Evolutionary conservation across 2,888 invertebrate genomes (phyloP), one percentile per base, ranked within the genome.

Genomic region (Idaea straminata): DNA sequence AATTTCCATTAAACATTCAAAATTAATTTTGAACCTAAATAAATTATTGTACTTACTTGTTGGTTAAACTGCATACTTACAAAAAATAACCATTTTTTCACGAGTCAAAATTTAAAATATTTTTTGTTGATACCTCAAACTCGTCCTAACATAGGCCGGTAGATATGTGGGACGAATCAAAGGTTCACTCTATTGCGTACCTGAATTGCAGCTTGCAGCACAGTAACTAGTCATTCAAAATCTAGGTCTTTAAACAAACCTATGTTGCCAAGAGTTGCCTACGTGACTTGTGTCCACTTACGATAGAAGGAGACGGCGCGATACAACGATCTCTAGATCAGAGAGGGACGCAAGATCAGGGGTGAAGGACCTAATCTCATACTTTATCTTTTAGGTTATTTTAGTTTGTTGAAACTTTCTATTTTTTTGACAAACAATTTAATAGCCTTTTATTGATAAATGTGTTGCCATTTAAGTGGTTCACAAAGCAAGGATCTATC

Each of bases 281-380:
- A 82, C 82, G 83, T 83, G 82, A 79, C 78, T 72, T 15, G 61
- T 25, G 58, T 67, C 61, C 67, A 71, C 64, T 65, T 25, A 72
- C 62, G 69, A 10, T 74, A 76, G 68, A 15, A 74, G 70, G 77
- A 74, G 10, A 64, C 47, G 62, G 47, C 15, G 15, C 15, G 15
- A 57, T 60, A 34, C 1, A 4, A 47, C 47, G 13, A 13, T 5
- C 4, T 60, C 59, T 63, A 64, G 4, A 36, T 58, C 57, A 59
- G 59, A 58, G 62, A 62, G 35, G 57, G 47, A 66, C 47, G 47
- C 47, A 47, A 10, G 13, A 47, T 47, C 47, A 47, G 47, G 10
- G 47, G 47, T 47, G 47, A 47, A 47, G 13, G 47, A 47, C 47
- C 47, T 47, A 47, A 47, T 47, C 47, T 47, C 10, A 47, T 10